These are phyloP conservation scores for Hyperoplus lanceolatus DNA, from an alignment of 2,797 vertebrate species.

Conservation along the genomic window DNA sequence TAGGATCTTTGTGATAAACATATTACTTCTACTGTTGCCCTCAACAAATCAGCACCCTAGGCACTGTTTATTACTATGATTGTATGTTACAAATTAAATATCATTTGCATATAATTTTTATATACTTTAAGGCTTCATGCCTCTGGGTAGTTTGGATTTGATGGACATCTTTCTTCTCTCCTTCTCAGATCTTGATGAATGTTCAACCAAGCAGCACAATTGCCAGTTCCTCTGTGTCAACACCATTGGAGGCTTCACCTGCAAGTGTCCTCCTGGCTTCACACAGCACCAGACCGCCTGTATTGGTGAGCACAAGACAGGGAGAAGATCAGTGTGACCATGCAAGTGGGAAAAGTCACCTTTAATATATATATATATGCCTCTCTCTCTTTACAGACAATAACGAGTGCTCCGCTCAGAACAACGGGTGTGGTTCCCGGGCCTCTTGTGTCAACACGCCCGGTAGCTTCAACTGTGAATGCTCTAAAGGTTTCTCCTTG, in stretches of 20 bases:
- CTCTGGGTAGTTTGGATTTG: neutral
- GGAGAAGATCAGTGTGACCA: neutral
- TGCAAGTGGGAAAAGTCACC: neutral
- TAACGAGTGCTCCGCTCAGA: constrained; percentile 90
- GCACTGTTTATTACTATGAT: neutral
- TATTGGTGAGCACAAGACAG: constrained; percentile 87
- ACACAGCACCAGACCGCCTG: constrained; percentile 98
- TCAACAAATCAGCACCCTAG: neutral
- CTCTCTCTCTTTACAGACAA: constrained; percentile 88
- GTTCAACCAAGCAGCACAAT: constrained; percentile 97
- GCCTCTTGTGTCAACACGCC: constrained; percentile 92
- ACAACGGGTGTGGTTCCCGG: constrained; percentile 89
- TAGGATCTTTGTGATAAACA: neutral
- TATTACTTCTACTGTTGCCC: neutral
- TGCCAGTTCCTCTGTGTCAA: constrained; percentile 99
- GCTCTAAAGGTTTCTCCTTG: constrained; percentile 91
- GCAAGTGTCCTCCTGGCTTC: constrained; percentile 97
- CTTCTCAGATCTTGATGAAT: constrained; percentile 95
- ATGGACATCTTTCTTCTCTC: constrained; percentile 4
- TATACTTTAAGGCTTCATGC: neutral
- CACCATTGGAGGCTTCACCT: constrained; percentile 97
- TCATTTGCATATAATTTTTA: neutral
- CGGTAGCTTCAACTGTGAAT: constrained; percentile 97
- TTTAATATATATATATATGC: neutral
- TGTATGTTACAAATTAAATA: neutral